Conservation (phyloP, 2,113 vertebrate species). For the Pachypanchax playfairii region DNA sequence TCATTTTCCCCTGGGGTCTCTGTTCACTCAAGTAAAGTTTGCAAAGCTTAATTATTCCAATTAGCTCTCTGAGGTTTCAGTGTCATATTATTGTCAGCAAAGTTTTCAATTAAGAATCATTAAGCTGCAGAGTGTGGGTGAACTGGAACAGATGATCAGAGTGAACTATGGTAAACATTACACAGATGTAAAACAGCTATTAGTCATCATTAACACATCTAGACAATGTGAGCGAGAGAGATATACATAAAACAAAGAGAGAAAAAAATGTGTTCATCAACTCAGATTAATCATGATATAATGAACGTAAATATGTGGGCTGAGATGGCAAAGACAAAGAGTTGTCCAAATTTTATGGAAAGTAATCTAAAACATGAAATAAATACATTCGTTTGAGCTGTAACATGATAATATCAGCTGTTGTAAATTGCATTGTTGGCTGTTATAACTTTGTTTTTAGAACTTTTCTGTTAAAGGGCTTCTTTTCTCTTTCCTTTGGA, state of each 20-base stretch:
- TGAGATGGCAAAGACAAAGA: no score
- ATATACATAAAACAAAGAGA: neutral
- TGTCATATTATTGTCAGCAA: constrained; percentile 64
- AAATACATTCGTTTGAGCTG: no score
- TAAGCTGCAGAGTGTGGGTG: constrained; percentile 58
- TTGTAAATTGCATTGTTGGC: neutral
- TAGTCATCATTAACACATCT: constrained; percentile 61
- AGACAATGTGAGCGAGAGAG: constrained; percentile 16
- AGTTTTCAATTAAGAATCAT: constrained; percentile 72
- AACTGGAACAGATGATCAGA: constrained; percentile 61
- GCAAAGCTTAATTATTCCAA: constrained; percentile 48
- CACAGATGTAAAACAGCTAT: constrained; percentile 60
- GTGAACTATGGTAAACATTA: constrained; percentile 61
- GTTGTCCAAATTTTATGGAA: no score
- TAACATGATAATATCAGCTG: neutral
- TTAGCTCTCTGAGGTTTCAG: constrained; percentile 48
- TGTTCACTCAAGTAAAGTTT: constrained; percentile 57
- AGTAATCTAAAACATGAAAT: no score
- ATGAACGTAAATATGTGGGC: constrained; percentile 47
- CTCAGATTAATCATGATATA: constrained; percentile 60
- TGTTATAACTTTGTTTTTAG: neutral
- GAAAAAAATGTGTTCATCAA: constrained; percentile 37
- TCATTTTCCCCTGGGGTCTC: constrained; percentile 33
- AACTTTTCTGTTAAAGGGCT: neutral
- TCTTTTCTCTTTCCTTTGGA: neutral